These are phyloP conservation scores for Drosophila neocordata DNA, from an alignment of 1,140 invertebrate species.

Conservation along the genomic window DNA sequence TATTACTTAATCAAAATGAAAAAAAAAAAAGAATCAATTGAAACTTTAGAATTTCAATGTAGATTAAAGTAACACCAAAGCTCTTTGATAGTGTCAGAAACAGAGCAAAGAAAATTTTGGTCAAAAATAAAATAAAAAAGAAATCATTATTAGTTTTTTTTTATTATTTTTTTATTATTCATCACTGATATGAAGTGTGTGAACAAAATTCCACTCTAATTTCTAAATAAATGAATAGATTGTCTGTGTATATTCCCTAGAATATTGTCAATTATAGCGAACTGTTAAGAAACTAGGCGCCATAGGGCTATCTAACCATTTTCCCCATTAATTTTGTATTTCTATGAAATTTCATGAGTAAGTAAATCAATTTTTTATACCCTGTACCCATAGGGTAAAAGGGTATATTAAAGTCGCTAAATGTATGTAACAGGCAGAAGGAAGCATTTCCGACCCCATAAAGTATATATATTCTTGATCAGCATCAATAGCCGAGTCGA, in stretches of 20 bases:
- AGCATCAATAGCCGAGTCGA: too few relatives aligned
- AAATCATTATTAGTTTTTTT: neutral
- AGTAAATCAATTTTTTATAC: neutral
- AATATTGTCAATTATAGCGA: conserved; percentile 11
- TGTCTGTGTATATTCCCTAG: conserved; percentile 3
- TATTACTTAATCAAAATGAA: neutral
- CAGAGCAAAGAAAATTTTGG: too few relatives aligned
- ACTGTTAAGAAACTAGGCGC: conserved; percentile 16
- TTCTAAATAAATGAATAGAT: conserved; percentile 5
- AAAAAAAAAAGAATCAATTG: neutral
- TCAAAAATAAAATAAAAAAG: too few relatives aligned
- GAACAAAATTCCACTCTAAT: neutral
- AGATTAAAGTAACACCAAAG: too few relatives aligned
- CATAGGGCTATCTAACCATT: neutral
- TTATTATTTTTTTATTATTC: neutral
- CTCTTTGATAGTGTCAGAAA: too few relatives aligned
- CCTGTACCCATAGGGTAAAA: too few relatives aligned
- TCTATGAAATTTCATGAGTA: neutral
- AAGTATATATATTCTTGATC: too few relatives aligned
- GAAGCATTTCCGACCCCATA: too few relatives aligned
- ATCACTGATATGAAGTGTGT: too few relatives aligned
- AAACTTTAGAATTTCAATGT: too few relatives aligned
- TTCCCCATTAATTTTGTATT: neutral
- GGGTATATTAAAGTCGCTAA: too few relatives aligned
- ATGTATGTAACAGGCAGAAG: too few relatives aligned